Evolutionary conservation across 2,113 vertebrate species (phyloP), one percentile per base, ranked within the genome.

Genomic region (Gymnorhina tibicen): DNA sequence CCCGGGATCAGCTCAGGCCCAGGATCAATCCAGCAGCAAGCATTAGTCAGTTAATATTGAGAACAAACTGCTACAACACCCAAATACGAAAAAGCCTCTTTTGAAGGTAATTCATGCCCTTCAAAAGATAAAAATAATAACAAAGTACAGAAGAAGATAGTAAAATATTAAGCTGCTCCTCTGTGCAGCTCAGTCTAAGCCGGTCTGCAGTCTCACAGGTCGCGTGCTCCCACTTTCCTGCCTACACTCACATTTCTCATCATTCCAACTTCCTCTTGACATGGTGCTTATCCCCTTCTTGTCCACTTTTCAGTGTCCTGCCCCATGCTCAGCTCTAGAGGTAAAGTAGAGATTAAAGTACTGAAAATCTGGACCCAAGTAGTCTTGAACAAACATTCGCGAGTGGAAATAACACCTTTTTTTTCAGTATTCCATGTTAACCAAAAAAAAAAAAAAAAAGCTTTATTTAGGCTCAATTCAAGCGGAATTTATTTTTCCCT

Each of bases 401-500:
- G 4, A 17, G 16, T 35, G 26, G 50, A 95, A 91, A 75, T 16
- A 63, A 86, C 83, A 55, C n/a, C 60, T 66, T 35, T n/a, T 44
- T 50, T 56, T 67, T 28, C 14, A 83, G 20, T 44, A 47, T 72
- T 70, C 41, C 3, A 6, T 35, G 18, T 49, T 66, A 85, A 69
- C 4, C 81, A 9, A 39, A 39, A 39, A 8, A 56, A 84, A 9
- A 76, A 50, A 14, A n/a, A 75, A 72, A 49, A 68, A 56, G 16
- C 72, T 90, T 92, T 77, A 63, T 74, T 88, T 81, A 75, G 73
- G 68, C 60, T 89, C 47, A 87, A 23, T 37, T 83, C 47, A 78
- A 89, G 73, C 73, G 87, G 75, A 91, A 92, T 87, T 81, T 81
- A 63, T 85, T 74, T 91, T 78, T 13, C 53, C 39, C 23, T 85